A percentile compares a stretch with the other conserved stretches of the same genome.
Conservation (phyloP, 2,113 vertebrate genomes). For the Macquaria australasica region DNA sequence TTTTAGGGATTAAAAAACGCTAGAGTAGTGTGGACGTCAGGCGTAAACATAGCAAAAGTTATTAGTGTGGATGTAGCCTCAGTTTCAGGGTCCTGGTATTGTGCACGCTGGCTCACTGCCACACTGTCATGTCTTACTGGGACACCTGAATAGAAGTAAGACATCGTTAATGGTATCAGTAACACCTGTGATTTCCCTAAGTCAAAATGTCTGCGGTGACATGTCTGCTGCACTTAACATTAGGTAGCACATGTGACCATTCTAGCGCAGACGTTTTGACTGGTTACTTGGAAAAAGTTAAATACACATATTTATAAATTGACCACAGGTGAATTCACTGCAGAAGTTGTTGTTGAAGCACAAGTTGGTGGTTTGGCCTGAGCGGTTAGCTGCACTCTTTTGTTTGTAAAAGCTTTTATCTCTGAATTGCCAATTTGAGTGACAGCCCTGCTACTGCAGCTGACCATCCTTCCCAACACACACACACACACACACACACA, state of each 20-base stretch:
- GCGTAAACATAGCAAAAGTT: no score
- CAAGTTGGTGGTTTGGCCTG: background rate
- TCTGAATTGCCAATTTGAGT: constrained; percentile 22
- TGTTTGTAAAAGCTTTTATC: constrained; percentile 32
- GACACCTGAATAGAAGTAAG: background rate
- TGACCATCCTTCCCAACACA: background rate
- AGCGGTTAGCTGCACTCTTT: constrained; percentile 20
- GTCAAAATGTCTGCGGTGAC: background rate
- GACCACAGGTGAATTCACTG: background rate
- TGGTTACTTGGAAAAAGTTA: background rate
- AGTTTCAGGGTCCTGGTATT: background rate
- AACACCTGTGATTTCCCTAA: background rate
- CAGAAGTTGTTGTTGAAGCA: background rate
- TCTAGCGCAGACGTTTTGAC: no score
- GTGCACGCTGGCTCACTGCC: background rate
- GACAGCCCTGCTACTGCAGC: constrained; percentile 6
- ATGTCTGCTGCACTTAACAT: background rate
- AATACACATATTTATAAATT: background rate
- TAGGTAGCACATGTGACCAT: background rate
- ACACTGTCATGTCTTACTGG: background rate
- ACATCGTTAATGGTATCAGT: background rate
- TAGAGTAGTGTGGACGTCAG: no score
- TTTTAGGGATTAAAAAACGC: no score
- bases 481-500: constrained; percentile 14
- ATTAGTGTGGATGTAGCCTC: background rate